phyloP scores from a whole-genome alignment of 2,113 vertebrate genomes.

The Leptobrachium leishanense region DNA sequence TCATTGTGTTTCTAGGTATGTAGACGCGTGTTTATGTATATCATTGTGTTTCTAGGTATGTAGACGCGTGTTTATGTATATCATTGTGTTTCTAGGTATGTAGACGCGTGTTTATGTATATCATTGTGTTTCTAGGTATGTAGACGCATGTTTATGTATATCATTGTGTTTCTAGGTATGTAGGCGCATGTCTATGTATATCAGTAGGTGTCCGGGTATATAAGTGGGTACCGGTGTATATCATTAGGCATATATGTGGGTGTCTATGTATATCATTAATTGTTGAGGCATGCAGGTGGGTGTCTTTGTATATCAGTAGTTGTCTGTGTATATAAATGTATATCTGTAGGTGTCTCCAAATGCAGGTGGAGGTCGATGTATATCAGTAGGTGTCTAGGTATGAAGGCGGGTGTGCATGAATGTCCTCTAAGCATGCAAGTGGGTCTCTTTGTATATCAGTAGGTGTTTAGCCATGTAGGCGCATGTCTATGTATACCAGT shows the following conservation, averaged over 20 bases:
- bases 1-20: too few species aligned
- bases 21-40: too few species aligned
- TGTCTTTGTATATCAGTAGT: neutral
- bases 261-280: neutral
- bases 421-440: too few species aligned
- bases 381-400: neutral
- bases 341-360: too few species aligned
- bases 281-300: too few species aligned
- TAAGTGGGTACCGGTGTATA: neutral
- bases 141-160: neutral
- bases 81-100: neutral
- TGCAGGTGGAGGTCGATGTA: too few species aligned
- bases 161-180: neutral
- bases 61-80: too few species aligned
- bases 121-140: too few species aligned
- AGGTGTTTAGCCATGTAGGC: too few species aligned
- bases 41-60: too few species aligned
- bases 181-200: neutral
- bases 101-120: neutral
- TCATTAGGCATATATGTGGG: neutral
- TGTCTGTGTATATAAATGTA: neutral
- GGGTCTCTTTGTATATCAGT: too few species aligned
- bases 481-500: too few species aligned
- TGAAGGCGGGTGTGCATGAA: neutral
- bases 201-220: neutral